Evolutionary conservation across 2,888 invertebrate species (phyloP), one percentile per base, ranked within the genome.

Genomic region (Nomada fabriciana): DNA sequence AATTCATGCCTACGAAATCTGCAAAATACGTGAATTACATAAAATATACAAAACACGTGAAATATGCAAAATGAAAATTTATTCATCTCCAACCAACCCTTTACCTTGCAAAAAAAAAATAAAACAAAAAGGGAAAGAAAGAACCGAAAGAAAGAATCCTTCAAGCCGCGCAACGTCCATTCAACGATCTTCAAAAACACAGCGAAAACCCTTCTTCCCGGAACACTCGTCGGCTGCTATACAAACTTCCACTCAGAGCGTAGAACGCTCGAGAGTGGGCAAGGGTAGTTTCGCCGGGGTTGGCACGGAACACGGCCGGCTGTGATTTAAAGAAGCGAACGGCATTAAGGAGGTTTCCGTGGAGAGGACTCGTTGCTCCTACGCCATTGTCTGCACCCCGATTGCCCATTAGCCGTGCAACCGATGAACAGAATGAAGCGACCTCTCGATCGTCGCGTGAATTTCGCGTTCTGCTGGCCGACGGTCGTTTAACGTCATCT

Each of bases 401-500:
- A 86, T 86, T 76, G 82, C 71, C 84, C 82, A 86, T 86, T 86
- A 86, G 84, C 70, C 79, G 79, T 76, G 80, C 86, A 79, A 81
- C 47, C 79, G 59, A 64, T 79, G 63, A 72, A 76, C 84, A 82
- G 36, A 36, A 82, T 81, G 76, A 78, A 78, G 84, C 84, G 86
- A 76, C 75, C 73, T 72, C 69, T 80, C 73, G 72, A 73, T 71
- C 69, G 71, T 78, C 80, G 73, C 42, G 55, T 57, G 55, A 57
- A 61, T 73, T 80, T 59, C 76, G 72, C 78, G 75, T 75, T 76
- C 69, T 60, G 76, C 83, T 68, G 81, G 69, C 60, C 55, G 61
- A 20, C 36, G 36, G 77, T 59, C 86, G 83, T 83, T 87, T 88
- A 86, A 87, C 88, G 89, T 85, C 83, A 83, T 84, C 86, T 86